A percentile compares a stretch with the other conserved stretches of the same genome.
Evolutionary conservation across 2,113 vertebrate species (phyloP).

Genomic region (Clarias magur): DNA sequence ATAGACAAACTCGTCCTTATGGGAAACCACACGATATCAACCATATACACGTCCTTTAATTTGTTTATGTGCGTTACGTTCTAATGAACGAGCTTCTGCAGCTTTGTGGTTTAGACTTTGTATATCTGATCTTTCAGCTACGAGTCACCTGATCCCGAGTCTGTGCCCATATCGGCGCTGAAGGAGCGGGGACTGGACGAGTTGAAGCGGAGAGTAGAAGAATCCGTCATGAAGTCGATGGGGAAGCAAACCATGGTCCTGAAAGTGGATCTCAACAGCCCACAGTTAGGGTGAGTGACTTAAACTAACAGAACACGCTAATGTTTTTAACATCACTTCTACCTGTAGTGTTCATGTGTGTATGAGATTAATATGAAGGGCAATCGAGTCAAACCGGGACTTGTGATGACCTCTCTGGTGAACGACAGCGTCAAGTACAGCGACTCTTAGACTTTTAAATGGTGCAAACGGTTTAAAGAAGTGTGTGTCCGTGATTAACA

Average conservation of each 20-base stretch:
- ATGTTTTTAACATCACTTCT: not conserved
- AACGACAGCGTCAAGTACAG: too few relatives aligned
- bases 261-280: constrained; percentile 74
- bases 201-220: constrained; percentile 76
- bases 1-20: not conserved
- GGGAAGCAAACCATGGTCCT: constrained; percentile 77
- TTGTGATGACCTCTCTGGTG: too few relatives aligned
- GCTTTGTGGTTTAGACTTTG: too few relatives aligned
- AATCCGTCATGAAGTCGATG: constrained; percentile 73
- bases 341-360: not conserved
- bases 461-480: too few relatives aligned
- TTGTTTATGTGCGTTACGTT: too few relatives aligned
- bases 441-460: too few relatives aligned
- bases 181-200: constrained; percentile 74
- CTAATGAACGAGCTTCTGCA: not conserved
- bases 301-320: not conserved
- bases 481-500: too few relatives aligned
- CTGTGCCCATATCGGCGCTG: constrained; percentile 81
- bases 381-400: too few relatives aligned
- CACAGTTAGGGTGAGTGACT: constrained; percentile 80
- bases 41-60: not conserved
- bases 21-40: not conserved
- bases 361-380: not conserved
- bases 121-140: constrained; percentile 68
- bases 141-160: constrained; percentile 58